Base-by-base conservation (phyloP, 2,888 invertebrate species). In the Dryobota labecula region DNA sequence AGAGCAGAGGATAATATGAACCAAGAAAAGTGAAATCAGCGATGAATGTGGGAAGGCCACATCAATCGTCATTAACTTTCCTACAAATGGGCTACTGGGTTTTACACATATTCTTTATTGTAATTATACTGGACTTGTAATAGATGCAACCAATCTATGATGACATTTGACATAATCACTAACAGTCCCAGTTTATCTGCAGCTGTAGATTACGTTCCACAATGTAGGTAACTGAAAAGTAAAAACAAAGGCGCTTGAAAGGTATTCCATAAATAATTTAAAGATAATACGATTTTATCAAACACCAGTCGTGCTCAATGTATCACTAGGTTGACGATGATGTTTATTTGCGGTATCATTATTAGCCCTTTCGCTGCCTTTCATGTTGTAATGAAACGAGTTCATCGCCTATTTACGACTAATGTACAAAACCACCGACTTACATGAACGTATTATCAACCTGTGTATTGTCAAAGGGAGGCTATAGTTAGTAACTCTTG, bases 281-380 rank as follows among this genome's bases (percentile, higher is more conserved):
- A 7, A 18, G 7, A 43, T 20, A 45, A 9, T 1, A 20, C 27
- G 7, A 7, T 6, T 49, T 24, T 15, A 49, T 15, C 2, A 15
- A 51, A 30, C n/a, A 30, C 5, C 24, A 13, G 36, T 38, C 0
- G 20, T 15, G 27, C 71, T 27, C 53, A 20, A 58, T 85, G 72
- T 49, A 30, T 24, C 61, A 0, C 62, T 11, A n/a, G 0, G n/a
- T 20, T 73, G 13, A 63, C 60, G 15, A 58, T 57, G 77, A 67
- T 87, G 84, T 87, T 85, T 87, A 88, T 87, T 81, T 86, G 81
- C 61, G 86, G 84, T 82, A 80, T 86, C 80, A 80, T 88, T 87
- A 89, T 89, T 85, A 87, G 83, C 78, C 79, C 71, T 80, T 84
- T 83, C 76, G 30, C 67, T 73, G 80, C 76, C 73, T 82, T 87